Percentiles rank a stretch among this genome's conserved stretches.
These are phyloP conservation scores for Tipula confusa DNA, from an alignment of 2,888 invertebrate genomes.

Conservation along the genomic window DNA sequence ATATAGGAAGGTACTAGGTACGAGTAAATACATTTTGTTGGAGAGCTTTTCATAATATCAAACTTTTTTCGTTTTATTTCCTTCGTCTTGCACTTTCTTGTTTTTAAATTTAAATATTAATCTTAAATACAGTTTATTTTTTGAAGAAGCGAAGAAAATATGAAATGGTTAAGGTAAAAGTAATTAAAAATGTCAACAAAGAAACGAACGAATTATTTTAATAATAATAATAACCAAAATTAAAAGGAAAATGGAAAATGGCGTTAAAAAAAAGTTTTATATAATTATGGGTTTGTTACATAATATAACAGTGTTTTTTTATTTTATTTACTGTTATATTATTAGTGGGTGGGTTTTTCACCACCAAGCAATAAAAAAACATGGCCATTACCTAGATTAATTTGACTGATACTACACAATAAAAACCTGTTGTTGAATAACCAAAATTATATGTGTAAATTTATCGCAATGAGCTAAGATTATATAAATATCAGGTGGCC, in stretches of 20 bases:
- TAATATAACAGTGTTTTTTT: not conserved
- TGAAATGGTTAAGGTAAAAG: constrained; percentile 5
- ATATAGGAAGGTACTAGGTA: not conserved
- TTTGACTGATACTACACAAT: not conserved
- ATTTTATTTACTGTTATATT: not conserved
- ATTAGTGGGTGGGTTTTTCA: not conserved
- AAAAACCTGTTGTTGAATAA: not conserved
- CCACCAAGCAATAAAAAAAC: not conserved
- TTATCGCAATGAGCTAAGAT: not conserved
- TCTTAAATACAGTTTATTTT: not conserved
- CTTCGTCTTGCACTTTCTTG: not conserved
- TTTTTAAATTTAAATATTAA: not conserved
- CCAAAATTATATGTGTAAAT: not conserved
- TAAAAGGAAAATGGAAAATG: constrained; percentile 3
- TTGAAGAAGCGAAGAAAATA: not conserved
- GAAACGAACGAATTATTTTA: not conserved
- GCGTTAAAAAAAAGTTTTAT: not conserved
- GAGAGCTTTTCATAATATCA: not conserved
- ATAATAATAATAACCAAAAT: not conserved
- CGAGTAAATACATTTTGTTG: not conserved
- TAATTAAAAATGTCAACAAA: constrained; percentile 25
- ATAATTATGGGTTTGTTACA: constrained; percentile 9
- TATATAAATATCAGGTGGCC: no score
- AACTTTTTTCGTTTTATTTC: not conserved
- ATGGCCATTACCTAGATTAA: constrained; percentile 15